Base-by-base conservation (phyloP, 2,797 vertebrate species). In the Siniperca obscura region DNA sequence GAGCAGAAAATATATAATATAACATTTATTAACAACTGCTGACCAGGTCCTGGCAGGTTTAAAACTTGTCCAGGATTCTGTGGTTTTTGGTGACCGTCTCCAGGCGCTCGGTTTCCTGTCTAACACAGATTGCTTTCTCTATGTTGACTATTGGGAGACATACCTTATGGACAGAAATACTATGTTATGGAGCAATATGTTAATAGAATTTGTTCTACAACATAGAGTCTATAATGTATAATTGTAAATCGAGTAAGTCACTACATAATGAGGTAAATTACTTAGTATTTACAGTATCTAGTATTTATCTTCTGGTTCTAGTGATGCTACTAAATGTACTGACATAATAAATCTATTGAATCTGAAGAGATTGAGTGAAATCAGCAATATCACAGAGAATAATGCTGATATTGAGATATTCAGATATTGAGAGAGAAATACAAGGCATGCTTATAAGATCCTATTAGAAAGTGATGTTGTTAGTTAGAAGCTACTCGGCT, bases 401-500 rank as follows among this genome's bases (percentile, higher is more conserved):
- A 5, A 57, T 0, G 46, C 42, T 72, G 55, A 62, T 14, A 66
- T 5, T 12, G 22, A 60, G 34, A 60, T 30, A 66, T 5, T 16
- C 22, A 60, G 34, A 60, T 30, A 7, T 2, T 38, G 55, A 62
- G 55, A 57, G 78, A 77, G 61, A 77, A 70, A 72, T 30, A 55
- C 76, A 85, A 25, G 79, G 60, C 86, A 80, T 85, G 86, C 84
- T 86, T 3, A 2, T 30, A 30, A 67, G 61, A 56, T 84, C 70
- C 74, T 80, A 78, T 82, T 75, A 86, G 82, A 74, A 84, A 83
- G 73, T 1, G 27, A 44, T 7, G 56, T 40, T 19, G 69, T 92
- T 91, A 91, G 89, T 87, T 72, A 79, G 68, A 85, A 68, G 74
- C 48, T 21, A 25, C 73, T 81, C 22, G 11, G 55, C 62, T 74